phyloP scores from a whole-genome alignment of 2,113 vertebrate genomes.

The Protobothrops mucrosquamatus region DNA sequence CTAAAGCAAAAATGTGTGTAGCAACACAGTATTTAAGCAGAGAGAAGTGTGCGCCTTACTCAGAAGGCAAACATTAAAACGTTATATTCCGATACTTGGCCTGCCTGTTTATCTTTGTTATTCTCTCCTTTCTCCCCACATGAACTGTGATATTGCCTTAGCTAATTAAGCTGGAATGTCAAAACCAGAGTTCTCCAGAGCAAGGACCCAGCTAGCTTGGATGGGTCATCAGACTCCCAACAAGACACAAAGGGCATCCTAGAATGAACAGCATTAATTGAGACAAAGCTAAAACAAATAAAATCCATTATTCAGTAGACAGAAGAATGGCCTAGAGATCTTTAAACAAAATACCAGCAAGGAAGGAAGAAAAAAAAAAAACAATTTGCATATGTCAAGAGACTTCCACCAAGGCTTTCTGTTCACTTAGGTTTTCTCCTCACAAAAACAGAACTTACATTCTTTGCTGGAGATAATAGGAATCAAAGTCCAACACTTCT shows the following conservation, averaged over 20 bases:
- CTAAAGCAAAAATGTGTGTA: not conserved
- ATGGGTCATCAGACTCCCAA: not conserved
- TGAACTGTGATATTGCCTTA: not conserved
- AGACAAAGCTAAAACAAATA: not conserved
- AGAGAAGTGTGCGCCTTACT: not conserved
- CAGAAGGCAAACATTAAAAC: not conserved
- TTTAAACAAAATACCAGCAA: not conserved
- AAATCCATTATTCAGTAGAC: not conserved
- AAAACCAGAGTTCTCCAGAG: not conserved
- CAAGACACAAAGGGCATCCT: not conserved
- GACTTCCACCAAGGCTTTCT: not conserved
- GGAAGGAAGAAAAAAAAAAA: not conserved
- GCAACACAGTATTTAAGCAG: not conserved
- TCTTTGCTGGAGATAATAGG: not conserved
- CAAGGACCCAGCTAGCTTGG: not conserved
- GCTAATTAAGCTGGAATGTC: constrained; percentile 11
- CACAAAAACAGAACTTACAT: not conserved
- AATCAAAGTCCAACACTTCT: not conserved
- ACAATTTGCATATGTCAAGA: not conserved
- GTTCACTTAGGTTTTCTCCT: not conserved
- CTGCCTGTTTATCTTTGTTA: not conserved
- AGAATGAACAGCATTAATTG: not conserved
- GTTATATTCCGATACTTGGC: too few relatives aligned
- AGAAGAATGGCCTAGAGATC: not conserved
- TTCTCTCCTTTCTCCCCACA: not conserved